Evolutionary conservation across 1,140 invertebrate genomes (phyloP), one percentile per base, ranked within the genome.

Genomic region (Arctopsyche grandis): DNA sequence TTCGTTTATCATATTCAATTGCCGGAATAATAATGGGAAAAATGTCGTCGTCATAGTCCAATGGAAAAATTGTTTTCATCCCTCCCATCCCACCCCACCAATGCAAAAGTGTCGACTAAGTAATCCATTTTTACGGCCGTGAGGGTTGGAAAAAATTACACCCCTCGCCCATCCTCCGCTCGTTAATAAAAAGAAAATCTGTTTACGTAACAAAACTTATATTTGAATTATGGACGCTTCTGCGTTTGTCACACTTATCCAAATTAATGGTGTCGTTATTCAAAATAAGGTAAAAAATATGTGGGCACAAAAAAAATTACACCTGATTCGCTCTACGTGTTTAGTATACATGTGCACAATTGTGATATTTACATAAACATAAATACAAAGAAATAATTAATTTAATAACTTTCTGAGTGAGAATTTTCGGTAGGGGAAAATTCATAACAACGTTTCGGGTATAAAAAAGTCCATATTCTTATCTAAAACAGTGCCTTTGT

Each of bases 221-320:
- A 75, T 81, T 78, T 81, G 77, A 81, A 81, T 78, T 78, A 81
- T 58, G 71, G 46, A 29, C 56, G 60, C 63, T 46, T 69, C 71
- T 69, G 48, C 73, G 73, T 78, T 69, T 78, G 77, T 77, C 73
- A 76, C 69, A 24, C 58, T 80, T 63, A 78, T 75, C 75, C 75
- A 21, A 43, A 80, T 75, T 76, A 69, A 80, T 80, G 79, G 79
- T 52, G 79, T 75, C 60, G 66, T 80, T 79, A 79, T 75, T 79
- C 73, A 66, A 79, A 75, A 63, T 75, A 75, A 56, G 46, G n/a
- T 19, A 60, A 21, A 52, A 52, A 52, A 52, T n/a, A n/a, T 10
- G 12, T n/a, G 56, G 56, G 21, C 3, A 21, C 1, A 60, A 60
- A 38, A 38, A 38, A 38, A 38, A 4, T 38, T 38, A 38, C 29